These are phyloP conservation scores for Chunga burmeisteri DNA, from an alignment of 2,113 vertebrate genomes.

Conservation along the genomic window DNA sequence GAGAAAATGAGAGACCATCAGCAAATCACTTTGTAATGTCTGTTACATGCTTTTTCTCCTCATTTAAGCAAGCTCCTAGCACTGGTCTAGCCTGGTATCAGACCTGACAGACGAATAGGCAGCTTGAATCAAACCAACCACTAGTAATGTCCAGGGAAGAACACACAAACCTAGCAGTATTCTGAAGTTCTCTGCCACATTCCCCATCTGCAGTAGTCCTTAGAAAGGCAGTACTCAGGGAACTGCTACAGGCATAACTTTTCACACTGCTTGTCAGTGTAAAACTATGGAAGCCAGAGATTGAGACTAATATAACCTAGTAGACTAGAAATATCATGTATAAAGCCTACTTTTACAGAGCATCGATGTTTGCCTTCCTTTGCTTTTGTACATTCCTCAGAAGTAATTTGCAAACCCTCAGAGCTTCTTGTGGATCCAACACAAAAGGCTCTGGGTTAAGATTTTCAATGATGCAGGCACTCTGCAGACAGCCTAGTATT, in stretches of 20 bases:
- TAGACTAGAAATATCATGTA: not conserved
- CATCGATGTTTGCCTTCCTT: no score
- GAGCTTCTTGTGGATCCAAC: not conserved
- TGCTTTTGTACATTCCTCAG: not conserved
- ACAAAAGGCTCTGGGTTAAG: not conserved
- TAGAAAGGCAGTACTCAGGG: not conserved
- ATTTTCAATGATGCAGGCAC: not conserved
- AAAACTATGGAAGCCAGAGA: not conserved
- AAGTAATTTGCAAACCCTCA: not conserved
- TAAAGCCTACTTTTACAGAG: not conserved
- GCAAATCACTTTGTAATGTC: not conserved
- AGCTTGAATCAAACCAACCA: not conserved
- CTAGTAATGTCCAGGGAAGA: not conserved
- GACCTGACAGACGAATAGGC: not conserved
- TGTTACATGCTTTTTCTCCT: not conserved
- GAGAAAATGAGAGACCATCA: not conserved
- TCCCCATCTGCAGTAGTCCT: not conserved
- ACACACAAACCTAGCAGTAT: not conserved
- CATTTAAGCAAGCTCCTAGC: not conserved
- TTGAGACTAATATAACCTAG: not conserved
- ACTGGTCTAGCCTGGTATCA: not conserved
- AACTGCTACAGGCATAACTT: not conserved
- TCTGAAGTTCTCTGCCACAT: not conserved
- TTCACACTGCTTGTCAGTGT: fast-evolving
- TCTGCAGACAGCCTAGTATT: not conserved